Percentiles rank a stretch among this genome's conserved stretches.
These are phyloP conservation scores for Drosophila barbarae DNA, from an alignment of 2,888 invertebrate genomes.

Conservation along the genomic window DNA sequence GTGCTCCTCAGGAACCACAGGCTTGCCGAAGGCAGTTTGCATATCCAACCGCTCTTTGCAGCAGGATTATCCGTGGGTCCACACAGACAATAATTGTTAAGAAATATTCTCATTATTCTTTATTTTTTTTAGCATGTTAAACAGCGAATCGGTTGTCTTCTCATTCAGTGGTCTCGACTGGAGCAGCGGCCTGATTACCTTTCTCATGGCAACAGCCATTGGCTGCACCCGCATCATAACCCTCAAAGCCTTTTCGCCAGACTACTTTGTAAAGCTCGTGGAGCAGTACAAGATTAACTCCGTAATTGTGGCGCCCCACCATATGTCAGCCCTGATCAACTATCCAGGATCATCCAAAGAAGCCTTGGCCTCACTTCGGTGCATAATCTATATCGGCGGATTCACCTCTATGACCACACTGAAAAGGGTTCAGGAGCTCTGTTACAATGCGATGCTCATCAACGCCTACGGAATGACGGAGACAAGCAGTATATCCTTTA, in stretches of 20 bases:
- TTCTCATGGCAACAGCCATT: background rate
- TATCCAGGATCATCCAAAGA: background rate
- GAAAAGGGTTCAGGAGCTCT: constrained; percentile 2
- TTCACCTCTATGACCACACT: constrained; percentile 1
- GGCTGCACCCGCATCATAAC: constrained; percentile 6
- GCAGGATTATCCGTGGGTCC: background rate
- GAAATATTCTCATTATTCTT: accelerated
- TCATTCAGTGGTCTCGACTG: constrained; percentile 6
- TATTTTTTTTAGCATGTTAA: background rate
- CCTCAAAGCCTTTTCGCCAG: background rate
- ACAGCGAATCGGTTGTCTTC: constrained; percentile 8
- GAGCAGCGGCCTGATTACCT: constrained; percentile 1
- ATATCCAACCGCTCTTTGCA: background rate
- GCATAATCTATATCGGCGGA: constrained; percentile 2
- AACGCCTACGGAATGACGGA: constrained; percentile 4
- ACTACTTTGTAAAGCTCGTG: constrained; percentile 1
- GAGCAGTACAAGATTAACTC: background rate
- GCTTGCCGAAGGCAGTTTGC: constrained; percentile 4
- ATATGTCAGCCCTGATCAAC: background rate
- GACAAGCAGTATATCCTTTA: background rate
- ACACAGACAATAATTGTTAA: background rate
- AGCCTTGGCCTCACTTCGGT: background rate
- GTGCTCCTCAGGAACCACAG: constrained; percentile 7
- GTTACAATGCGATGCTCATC: constrained; percentile 1
- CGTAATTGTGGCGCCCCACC: background rate